Evolutionary conservation across 2,888 invertebrate species (phyloP).

Genomic region (Helicoverpa assulta): DNA sequence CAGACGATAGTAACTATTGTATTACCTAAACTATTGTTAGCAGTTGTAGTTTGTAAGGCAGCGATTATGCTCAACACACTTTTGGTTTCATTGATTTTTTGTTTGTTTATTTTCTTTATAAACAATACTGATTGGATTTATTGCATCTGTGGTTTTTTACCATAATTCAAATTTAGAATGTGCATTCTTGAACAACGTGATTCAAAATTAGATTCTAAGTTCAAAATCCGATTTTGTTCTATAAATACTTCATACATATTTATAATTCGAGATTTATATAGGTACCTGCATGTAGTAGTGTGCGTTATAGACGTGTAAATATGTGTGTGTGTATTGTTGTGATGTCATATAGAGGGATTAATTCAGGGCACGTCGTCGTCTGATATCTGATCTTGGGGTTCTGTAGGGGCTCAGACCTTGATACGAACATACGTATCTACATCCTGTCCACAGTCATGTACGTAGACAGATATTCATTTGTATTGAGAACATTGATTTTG

Average conservation of each 20-base stretch:
- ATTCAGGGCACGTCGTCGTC: conserved; percentile 85
- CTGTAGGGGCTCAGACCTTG: conserved; percentile 76
- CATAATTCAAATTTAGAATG: neutral
- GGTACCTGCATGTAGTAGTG: neutral
- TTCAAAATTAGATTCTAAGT: neutral
- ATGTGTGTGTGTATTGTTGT: conserved; percentile 72
- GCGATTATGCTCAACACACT: conserved; percentile 30
- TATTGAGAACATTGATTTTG: conserved; percentile 41
- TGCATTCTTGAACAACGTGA: too few species aligned
- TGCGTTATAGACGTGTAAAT: conserved; percentile 14
- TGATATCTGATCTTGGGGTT: conserved; percentile 86
- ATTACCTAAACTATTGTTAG: conserved; percentile 63
- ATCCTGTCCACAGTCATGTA: conserved; percentile 52
- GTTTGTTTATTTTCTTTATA: conserved; percentile 1
- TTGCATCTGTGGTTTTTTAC: neutral
- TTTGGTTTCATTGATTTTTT: conserved; percentile 37
- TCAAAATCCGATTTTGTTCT: neutral
- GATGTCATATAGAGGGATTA: conserved; percentile 85
- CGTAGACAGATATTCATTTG: conserved; percentile 38
- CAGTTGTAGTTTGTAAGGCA: conserved; percentile 54
- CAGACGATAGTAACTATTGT: conserved; percentile 62
- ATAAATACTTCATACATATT: neutral
- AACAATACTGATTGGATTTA: neutral
- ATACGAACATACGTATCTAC: conserved; percentile 65
- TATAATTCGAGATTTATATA: neutral